These are phyloP conservation scores for Antechinus flavipes DNA, from an alignment of 2,113 vertebrate genomes.

Conservation along the genomic window DNA sequence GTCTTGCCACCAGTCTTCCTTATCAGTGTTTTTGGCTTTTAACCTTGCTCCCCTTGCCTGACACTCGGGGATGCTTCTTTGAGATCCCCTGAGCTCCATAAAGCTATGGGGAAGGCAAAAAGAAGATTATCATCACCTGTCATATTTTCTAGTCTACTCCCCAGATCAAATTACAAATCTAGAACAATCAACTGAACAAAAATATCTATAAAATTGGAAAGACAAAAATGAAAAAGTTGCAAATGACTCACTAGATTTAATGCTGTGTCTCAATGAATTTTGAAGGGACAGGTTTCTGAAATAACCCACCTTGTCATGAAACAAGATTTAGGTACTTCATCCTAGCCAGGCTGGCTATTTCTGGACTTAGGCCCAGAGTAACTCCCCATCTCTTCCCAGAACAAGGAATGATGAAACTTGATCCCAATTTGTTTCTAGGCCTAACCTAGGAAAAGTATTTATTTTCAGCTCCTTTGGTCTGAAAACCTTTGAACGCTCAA, in stretches of 20 bases:
- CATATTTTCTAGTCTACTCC: neutral
- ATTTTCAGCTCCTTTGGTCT: constrained; percentile 49
- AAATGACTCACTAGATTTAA: neutral
- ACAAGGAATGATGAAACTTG: neutral
- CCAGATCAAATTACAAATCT: neutral
- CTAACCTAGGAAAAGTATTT: neutral
- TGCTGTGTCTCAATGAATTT: neutral
- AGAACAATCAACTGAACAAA: neutral
- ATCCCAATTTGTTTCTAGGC: neutral
- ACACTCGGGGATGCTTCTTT: neutral
- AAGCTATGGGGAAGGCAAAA: neutral
- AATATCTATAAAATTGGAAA: neutral
- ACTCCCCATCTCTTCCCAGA: neutral
- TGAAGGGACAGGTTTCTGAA: constrained; percentile 9
- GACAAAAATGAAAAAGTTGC: neutral
- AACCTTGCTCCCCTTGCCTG: neutral
- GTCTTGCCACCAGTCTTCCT: neutral
- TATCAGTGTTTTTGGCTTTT: neutral
- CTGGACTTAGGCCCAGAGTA: neutral
- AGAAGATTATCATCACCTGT: neutral
- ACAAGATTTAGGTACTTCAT: constrained; percentile 7
- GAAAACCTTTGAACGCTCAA: constrained; percentile 23
- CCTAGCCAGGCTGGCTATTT: neutral
- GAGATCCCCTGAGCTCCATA: neutral
- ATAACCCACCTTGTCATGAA: constrained; percentile 1